phyloP scores from a whole-genome alignment of 1,140 invertebrate genomes.

The Propsilocerus akamusi region DNA sequence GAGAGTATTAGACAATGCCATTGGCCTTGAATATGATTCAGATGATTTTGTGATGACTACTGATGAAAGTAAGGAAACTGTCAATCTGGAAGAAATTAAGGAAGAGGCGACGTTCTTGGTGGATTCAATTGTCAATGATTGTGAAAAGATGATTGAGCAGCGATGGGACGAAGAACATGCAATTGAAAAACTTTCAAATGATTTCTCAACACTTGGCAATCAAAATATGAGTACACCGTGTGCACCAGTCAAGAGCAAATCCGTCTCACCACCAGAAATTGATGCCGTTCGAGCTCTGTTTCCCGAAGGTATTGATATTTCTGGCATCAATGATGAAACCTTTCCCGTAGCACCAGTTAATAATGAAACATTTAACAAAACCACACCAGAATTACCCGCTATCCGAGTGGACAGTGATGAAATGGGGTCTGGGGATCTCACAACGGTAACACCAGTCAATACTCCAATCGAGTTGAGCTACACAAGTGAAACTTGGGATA shows the following conservation, averaged over 20 bases:
- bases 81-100: neutral
- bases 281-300: neutral
- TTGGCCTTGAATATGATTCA: neutral
- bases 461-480: constrained; percentile 8
- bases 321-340: neutral
- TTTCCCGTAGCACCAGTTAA: neutral
- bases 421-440: constrained; percentile 4
- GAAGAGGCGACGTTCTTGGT: neutral
- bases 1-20: constrained; percentile 6
- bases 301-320: neutral
- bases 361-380: neutral
- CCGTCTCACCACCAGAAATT: neutral
- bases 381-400: neutral
- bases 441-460: constrained; percentile 7
- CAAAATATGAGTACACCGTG: neutral
- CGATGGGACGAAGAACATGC: neutral
- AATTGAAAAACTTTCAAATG: neutral
- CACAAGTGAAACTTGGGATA: constrained; percentile 4
- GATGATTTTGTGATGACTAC: neutral
- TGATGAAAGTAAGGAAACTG: neutral
- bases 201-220: neutral
- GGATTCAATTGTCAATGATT: neutral
- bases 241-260: neutral
- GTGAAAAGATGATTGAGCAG: neutral
- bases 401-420: constrained; percentile 5